These are phyloP conservation scores for Coelopa pilipes DNA, from an alignment of 2,888 invertebrate species.

Conservation along the genomic window DNA sequence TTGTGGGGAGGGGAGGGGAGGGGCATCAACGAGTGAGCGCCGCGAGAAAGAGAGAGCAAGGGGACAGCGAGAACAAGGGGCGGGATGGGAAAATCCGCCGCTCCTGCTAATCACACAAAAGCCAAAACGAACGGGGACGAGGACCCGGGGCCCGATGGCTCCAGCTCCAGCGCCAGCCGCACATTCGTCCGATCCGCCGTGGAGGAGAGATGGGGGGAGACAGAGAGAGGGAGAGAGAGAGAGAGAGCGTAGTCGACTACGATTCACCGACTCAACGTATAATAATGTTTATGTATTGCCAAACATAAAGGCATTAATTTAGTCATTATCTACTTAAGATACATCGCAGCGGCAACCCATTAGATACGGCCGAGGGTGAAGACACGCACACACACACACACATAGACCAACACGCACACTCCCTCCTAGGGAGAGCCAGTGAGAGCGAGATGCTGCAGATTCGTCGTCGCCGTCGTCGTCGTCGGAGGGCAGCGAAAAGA, in stretches of 20 bases:
- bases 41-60: neutral
- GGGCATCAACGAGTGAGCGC: neutral
- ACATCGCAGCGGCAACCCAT: conserved; percentile 46
- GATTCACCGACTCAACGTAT: conserved; percentile 57
- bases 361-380: conserved; percentile 39
- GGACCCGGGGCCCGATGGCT: neutral
- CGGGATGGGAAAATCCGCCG: conserved; percentile 27
- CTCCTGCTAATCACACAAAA: conserved; percentile 33
- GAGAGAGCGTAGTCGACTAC: conserved; percentile 1
- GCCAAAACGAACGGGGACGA: conserved; percentile 20
- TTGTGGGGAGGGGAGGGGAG: neutral
- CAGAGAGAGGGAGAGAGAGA: neutral
- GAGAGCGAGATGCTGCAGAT: conserved; percentile 1
- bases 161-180: no score
- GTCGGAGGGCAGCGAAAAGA: neutral
- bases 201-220: no score
- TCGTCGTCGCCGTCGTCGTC: no score
- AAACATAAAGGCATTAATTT: conserved; percentile 68
- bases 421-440: neutral
- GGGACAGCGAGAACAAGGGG: neutral
- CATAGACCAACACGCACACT: conserved; percentile 24
- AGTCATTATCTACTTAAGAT: conserved; percentile 68
- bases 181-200: neutral
- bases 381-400: conserved; percentile 36
- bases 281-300: conserved; percentile 65